Evolutionary conservation across 2,797 vertebrate genomes (phyloP), one percentile per base, ranked within the genome.

Genomic region (Acomys russatus): DNA sequence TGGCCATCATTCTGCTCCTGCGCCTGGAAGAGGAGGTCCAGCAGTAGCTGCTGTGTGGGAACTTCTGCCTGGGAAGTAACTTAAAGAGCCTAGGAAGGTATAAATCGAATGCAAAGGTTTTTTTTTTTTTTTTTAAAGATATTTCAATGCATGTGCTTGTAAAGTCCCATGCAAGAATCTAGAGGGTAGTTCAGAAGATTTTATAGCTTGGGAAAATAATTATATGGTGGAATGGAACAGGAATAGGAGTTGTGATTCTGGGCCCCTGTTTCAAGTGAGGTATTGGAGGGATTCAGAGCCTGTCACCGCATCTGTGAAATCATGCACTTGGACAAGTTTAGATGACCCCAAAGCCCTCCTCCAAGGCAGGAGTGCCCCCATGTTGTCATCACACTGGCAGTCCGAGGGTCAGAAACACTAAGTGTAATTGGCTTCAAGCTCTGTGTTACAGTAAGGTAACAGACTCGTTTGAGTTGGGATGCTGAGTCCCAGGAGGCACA

Each of bases 131-230:
- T n/a, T n/a, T n/a, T n/a, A n/a, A n/a, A n/a, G 44, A 87, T 86
- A 74, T 88, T 86, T 90, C 54, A 84, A 82, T 38, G 90, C 28
- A 66, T 66, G 70, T 92, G 89, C 66, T 82, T 95, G 49, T 92
- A 51, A 94, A 90, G 56, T 91, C 30, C 51, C 35, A 78, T 56
- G 44, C 6, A 73, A 71, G 35, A 91, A 61, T 11, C 17, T 66
- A 68, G 90, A 49, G 71, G 76, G 71, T 63, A 94, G 90, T 77
- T 96, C 54, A 71, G 83, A 92, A 85, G 79, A 76, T 91, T 85
- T 94, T 74, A 89, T 91, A 95, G 73, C 74, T 88, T 97, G 38
- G 70, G 56, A 94, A 44, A 66, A 70, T 94, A 89, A 96, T 94
- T 89, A 92, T 77, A 68, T 1, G 17, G 73, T 83, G 9, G 56